phyloP scores from a whole-genome alignment of 2,797 vertebrate genomes.

The Mus spretus region DNA sequence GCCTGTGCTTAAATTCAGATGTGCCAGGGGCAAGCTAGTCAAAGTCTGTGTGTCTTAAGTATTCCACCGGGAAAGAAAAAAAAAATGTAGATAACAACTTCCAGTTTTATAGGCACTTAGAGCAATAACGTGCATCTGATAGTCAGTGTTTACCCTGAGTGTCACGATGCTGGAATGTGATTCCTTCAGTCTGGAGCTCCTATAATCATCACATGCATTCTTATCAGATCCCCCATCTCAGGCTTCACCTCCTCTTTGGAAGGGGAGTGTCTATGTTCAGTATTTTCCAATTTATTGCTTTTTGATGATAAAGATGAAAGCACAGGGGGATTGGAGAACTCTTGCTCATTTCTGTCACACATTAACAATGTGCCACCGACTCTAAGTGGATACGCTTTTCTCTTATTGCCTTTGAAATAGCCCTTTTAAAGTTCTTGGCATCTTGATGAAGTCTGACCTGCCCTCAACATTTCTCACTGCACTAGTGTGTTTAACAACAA shows the following conservation, averaged over 20 bases:
- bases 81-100: not conserved
- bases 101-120: not conserved
- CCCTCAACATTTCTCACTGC: not conserved
- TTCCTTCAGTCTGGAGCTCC: not conserved
- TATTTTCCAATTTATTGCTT: not conserved
- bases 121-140: not conserved
- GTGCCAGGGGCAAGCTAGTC: not conserved
- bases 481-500: conserved; percentile 52
- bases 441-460: conserved; percentile 34
- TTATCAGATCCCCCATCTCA: not conserved
- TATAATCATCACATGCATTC: not conserved
- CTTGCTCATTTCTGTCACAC: conserved; percentile 14
- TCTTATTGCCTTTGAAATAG: conserved; percentile 41
- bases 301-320: conserved; percentile 52
- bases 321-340: not conserved
- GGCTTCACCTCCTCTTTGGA: conserved; percentile 32
- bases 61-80: not conserved
- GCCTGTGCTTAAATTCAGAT: not conserved
- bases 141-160: not conserved
- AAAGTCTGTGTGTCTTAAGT: not conserved
- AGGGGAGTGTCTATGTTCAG: not conserved
- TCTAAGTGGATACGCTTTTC: not conserved
- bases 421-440: not conserved
- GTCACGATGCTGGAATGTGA: not conserved
- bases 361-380: not conserved